Base-by-base conservation (phyloP, 2,888 invertebrate species). In the Diplazon laetatorius region DNA sequence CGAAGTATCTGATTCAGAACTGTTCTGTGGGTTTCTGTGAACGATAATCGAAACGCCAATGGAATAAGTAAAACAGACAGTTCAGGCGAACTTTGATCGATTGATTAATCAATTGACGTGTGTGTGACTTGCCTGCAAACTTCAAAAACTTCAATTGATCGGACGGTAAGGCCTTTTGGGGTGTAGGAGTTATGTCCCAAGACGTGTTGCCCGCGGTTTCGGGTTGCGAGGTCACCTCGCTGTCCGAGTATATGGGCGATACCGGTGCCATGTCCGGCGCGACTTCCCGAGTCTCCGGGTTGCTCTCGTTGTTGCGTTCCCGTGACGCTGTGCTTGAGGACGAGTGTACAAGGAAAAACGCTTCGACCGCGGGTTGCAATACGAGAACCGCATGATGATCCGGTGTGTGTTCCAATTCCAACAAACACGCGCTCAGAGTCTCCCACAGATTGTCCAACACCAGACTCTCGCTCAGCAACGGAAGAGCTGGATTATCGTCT, bases 301-400 rank as follows among this genome's bases (percentile, higher is more conserved):
- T 87, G 68, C 84, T 86, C 35, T 87, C 86, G 44, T 82, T 81
- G 22, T 79, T 82, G 35, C 84, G 85, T 52, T 85, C 87, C 20
- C 89, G 87, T 30, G 83, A 75, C 35, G 88, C 82, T 78, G 89
- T 88, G 89, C 93, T 92, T 80, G 93, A 91, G 83, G 95, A 95
- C 16, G 96, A 96, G 88, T 97, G 97, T 1, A 97, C 96, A 69
- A 97, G 92, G 92, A 97, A 97, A 92, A 97, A 97, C 10, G 97
- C 96, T 91, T 97, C 97, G 2, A 97, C 97, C 4, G 97, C 95
- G 25, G 97, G 96, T 91, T 96, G 96, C 71, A 97, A 92, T 25
- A 97, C 96, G 37, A 97, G 93, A 18, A 97, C 97, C 48, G 97
- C 97, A 91, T 97, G 96, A 87, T 96, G 96, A 91, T 97, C 97